phyloP scores from a whole-genome alignment of 23 tunicate species.

The Ciona savignyi region DNA sequence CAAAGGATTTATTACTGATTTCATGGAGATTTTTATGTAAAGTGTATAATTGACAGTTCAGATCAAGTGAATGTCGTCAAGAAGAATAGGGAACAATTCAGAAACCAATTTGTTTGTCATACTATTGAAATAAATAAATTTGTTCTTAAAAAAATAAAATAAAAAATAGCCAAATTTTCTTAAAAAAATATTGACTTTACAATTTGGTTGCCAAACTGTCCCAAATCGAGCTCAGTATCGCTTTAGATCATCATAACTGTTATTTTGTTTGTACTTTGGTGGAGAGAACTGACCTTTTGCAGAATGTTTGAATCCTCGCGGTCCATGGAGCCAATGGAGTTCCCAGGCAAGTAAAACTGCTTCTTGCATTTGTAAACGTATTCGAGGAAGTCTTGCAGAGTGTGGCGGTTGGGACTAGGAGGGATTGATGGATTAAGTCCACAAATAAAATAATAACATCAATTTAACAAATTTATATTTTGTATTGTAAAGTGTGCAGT shows the following conservation, averaged over 20 bases:
- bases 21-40: too few species aligned
- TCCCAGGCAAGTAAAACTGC: background rate
- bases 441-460: too few species aligned
- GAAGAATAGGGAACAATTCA: background rate
- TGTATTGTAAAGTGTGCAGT: too few species aligned
- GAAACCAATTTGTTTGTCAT: background rate
- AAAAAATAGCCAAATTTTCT: background rate
- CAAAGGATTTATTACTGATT: too few species aligned
- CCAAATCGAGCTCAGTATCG: background rate
- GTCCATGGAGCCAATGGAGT: conserved; percentile 14
- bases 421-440: too few species aligned
- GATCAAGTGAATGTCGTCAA: background rate
- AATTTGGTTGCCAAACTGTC: background rate
- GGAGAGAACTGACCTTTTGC: conserved; percentile 5
- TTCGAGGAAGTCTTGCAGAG: conserved; percentile 9
- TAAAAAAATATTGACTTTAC: background rate
- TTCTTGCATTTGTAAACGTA: background rate
- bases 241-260: background rate
- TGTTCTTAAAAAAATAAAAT: background rate
- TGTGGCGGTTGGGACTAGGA: background rate
- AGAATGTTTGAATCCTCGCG: background rate
- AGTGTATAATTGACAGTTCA: background rate
- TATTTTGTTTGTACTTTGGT: background rate
- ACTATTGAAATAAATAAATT: too few species aligned
- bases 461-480: too few species aligned